Conservation (phyloP, 2,888 invertebrate genomes). For the Eilema caniola region DNA sequence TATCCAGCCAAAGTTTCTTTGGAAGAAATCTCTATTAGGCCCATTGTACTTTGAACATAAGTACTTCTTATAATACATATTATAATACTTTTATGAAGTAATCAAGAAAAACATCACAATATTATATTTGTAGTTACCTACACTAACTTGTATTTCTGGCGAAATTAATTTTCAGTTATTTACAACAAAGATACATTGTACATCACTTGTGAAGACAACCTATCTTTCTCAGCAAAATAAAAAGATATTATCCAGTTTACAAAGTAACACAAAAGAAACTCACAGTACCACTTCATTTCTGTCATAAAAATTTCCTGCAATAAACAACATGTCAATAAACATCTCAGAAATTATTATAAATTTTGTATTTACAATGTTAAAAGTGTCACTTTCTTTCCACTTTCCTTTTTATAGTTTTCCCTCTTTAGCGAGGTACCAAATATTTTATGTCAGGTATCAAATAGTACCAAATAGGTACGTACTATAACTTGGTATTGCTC, state of each 20-base stretch:
- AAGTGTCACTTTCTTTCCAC: neutral
- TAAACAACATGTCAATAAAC: neutral
- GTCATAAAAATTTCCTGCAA: neutral
- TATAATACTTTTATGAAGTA: too few relatives aligned
- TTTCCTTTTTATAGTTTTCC: too few relatives aligned
- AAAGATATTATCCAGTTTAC: neutral
- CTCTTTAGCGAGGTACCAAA: too few relatives aligned
- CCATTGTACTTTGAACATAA: too few relatives aligned
- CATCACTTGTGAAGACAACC: neutral
- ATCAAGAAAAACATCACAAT: too few relatives aligned
- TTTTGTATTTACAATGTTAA: neutral
- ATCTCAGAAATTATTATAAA: neutral
- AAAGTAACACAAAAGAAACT: neutral
- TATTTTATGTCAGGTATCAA: too few relatives aligned
- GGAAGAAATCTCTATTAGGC: too few relatives aligned
- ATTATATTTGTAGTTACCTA: too few relatives aligned
- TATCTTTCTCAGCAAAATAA: neutral
- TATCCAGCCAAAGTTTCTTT: too few relatives aligned
- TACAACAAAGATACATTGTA: neutral
- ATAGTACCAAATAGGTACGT: too few relatives aligned
- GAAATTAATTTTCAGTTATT: neutral
- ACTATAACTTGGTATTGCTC: too few relatives aligned
- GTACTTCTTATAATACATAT: too few relatives aligned
- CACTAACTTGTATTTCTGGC: neutral
- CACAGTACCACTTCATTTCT: neutral